phyloP scores from a whole-genome alignment of 1,140 invertebrate genomes.

The Bombus superbus region DNA sequence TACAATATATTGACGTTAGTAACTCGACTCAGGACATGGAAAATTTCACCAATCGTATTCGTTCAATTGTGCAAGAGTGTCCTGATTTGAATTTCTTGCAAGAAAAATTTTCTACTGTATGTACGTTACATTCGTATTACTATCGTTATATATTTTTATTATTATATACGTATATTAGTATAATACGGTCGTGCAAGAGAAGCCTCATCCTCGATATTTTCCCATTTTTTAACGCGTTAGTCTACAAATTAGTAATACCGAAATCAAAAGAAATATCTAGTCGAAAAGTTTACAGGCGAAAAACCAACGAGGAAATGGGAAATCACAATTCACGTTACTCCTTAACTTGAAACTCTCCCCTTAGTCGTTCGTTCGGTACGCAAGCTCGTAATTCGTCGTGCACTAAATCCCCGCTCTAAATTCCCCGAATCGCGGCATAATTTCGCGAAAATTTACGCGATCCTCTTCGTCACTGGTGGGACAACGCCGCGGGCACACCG shows the following conservation, averaged over 20 bases:
- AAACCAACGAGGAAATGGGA: background rate
- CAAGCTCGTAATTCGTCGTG: background rate
- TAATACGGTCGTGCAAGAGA: no score
- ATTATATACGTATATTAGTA: no score
- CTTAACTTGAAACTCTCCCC: background rate
- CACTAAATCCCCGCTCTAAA: background rate
- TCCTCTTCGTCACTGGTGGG: conserved; percentile 49
- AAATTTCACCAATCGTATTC: background rate
- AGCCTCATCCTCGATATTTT: no score
- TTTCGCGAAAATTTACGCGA: conserved; percentile 38
- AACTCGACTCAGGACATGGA: background rate
- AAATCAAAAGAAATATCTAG: no score
- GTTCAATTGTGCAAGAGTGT: background rate
- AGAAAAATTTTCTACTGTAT: no score
- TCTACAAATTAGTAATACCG: background rate
- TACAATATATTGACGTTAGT: background rate
- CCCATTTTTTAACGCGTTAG: no score
- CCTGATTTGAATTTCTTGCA: background rate
- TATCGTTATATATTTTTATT: no score
- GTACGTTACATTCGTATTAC: no score
- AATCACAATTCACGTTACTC: background rate
- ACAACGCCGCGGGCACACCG: conserved; percentile 69
- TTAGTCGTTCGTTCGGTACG: background rate
- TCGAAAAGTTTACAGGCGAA: background rate
- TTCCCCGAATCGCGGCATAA: conserved; percentile 43